Conservation (phyloP, 1,140 invertebrate genomes). For the Zaprionus taronus region DNA sequence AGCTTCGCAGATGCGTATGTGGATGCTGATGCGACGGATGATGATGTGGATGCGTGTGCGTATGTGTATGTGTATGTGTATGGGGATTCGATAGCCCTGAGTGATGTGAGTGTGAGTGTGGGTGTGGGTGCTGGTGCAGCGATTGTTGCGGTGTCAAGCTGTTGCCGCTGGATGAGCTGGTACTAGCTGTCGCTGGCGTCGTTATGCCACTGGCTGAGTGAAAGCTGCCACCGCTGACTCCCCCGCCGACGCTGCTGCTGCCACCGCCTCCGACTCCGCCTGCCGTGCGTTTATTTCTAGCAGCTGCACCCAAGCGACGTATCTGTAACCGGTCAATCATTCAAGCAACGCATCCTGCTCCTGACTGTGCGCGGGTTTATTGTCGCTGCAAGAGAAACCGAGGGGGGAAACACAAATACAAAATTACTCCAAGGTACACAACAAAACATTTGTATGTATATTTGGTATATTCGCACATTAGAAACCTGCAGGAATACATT, state of each 20-base stretch:
- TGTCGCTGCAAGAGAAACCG: slow-evolving; percentile 13
- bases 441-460: background rate
- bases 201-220: slow-evolving; percentile 66
- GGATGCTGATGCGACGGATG: slow-evolving; percentile 32
- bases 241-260: slow-evolving; percentile 14
- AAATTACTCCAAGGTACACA: background rate
- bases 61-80: slow-evolving; percentile 25
- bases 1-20: slow-evolving; percentile 29
- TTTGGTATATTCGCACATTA: too few relatives aligned
- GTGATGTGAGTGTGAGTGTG: slow-evolving; percentile 15
- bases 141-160: slow-evolving; percentile 67
- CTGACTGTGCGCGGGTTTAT: slow-evolving; percentile 21
- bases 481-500: too few relatives aligned
- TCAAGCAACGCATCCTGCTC: slow-evolving; percentile 70
- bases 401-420: background rate
- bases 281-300: slow-evolving; percentile 69
- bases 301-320: slow-evolving; percentile 81
- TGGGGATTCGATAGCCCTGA: slow-evolving; percentile 30
- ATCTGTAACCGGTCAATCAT: slow-evolving; percentile 83
- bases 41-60: slow-evolving; percentile 26
- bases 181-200: slow-evolving; percentile 72
- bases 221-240: slow-evolving; percentile 22
- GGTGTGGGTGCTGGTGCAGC: slow-evolving; percentile 38
- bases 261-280: slow-evolving; percentile 6
- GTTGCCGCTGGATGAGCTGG: slow-evolving; percentile 77